A percentile compares a stretch with the other conserved stretches of the same genome.
phyloP scores from a whole-genome alignment of 92 coral and sea anemone genomes.

The Umimayanthus chanpuru region DNA sequence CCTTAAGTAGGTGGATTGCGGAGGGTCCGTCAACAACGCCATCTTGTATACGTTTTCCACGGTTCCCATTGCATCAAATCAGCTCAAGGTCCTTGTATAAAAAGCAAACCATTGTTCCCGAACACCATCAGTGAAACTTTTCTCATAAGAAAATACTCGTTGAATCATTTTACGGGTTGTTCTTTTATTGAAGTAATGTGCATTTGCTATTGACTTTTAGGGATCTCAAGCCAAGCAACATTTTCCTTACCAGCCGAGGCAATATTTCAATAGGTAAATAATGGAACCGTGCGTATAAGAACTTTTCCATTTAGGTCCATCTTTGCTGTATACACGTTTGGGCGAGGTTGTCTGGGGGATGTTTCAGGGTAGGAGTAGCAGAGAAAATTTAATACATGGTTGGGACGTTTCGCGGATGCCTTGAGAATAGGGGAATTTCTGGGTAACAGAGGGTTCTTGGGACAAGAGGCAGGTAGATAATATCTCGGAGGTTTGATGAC shows the following conservation, averaged over 20 bases:
- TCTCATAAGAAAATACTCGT: too few species aligned
- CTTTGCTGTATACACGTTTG: too few species aligned
- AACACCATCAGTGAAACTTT: too few species aligned
- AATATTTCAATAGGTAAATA: conserved; percentile 84
- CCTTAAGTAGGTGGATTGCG: too few species aligned
- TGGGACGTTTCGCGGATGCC: neutral
- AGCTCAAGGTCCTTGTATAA: too few species aligned
- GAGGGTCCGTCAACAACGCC: too few species aligned
- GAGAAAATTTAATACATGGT: neutral
- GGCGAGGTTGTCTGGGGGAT: neutral
- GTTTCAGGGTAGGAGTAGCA: neutral
- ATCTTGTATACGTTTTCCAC: too few species aligned
- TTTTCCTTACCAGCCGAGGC: conserved; percentile 85
- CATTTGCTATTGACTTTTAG: conserved; percentile 46
- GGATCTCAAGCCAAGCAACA: conserved; percentile 97
- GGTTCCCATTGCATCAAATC: too few species aligned
- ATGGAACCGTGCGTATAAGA: neutral
- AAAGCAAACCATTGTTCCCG: too few species aligned
- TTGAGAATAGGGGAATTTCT: neutral
- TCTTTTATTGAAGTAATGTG: too few species aligned
- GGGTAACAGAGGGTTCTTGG: neutral
- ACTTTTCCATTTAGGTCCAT: too few species aligned
- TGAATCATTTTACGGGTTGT: neutral
- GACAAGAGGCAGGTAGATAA: neutral
- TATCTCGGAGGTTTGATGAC: neutral